A percentile compares a stretch with the other conserved stretches of the same genome.
Evolutionary conservation across 1,140 invertebrate species (phyloP).

Genomic region (Polypedilum vanderplanki): DNA sequence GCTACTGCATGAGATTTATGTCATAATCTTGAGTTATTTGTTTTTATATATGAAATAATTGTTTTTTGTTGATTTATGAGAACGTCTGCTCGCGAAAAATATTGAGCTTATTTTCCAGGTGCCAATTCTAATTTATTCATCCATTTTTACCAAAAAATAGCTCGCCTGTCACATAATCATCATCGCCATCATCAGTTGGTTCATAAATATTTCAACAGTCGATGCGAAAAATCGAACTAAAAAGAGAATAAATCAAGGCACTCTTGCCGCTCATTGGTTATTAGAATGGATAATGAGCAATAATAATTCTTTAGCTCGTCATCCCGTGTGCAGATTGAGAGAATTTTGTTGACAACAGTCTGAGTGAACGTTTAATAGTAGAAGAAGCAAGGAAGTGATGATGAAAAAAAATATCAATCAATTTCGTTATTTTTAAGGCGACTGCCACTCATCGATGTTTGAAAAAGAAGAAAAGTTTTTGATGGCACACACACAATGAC

Average conservation of each 20-base stretch:
- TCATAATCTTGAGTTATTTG: no score
- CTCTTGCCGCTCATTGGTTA: not conserved
- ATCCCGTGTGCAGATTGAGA: no score
- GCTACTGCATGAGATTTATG: no score
- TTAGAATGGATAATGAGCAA: constrained; percentile 13
- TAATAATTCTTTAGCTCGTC: constrained; percentile 7
- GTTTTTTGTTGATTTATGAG: no score
- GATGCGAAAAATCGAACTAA: not conserved
- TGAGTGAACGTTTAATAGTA: not conserved
- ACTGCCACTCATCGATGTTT: not conserved
- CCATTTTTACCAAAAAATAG: not conserved
- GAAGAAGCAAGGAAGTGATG: not conserved
- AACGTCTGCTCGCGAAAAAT: no score
- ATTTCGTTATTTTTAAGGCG: not conserved
- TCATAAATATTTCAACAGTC: constrained; percentile 13
- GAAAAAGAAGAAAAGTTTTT: no score
- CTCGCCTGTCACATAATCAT: no score
- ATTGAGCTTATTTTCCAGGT: no score
- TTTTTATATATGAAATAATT: no score
- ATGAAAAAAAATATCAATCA: constrained; percentile 12
- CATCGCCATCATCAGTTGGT: not conserved
- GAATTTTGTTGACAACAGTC: not conserved
- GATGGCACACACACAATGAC: not conserved
- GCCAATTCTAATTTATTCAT: not conserved
- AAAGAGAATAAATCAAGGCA: not conserved